A percentile compares a stretch with the other conserved stretches of the same genome.
phyloP scores from a whole-genome alignment of 2,888 invertebrate genomes.

The Dilophus febrilis region DNA sequence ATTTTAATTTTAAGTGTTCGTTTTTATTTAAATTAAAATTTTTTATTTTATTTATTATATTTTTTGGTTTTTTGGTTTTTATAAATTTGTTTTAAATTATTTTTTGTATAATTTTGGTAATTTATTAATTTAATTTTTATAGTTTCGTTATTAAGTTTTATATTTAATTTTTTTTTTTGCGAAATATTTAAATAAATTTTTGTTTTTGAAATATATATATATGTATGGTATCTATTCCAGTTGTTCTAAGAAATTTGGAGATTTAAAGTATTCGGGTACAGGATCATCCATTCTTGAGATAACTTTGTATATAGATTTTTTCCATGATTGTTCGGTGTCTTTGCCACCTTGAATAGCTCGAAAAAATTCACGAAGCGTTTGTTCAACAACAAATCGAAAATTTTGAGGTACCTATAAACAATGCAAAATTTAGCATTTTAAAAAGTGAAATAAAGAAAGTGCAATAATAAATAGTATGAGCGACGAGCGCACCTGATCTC shows the following conservation, averaged over 20 bases:
- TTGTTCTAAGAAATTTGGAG: conserved; percentile 97
- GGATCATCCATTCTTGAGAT: conserved; percentile 98
- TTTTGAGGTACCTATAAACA: conserved; percentile 80
- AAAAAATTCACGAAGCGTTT: conserved; percentile 97
- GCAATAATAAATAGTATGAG: too few species aligned
- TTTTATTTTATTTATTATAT: neutral
- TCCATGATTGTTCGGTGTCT: conserved; percentile 98
- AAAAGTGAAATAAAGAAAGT: neutral
- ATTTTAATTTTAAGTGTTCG: neutral
- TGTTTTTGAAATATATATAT: too few species aligned
- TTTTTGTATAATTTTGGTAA: neutral
- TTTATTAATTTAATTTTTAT: conserved; percentile 3
- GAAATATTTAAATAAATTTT: too few species aligned
- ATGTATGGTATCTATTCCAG: conserved; percentile 48
- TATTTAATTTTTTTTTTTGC: conserved; percentile 11
- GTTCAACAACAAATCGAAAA: conserved; percentile 94
- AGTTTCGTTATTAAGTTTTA: conserved; percentile 3
- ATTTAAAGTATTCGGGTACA: conserved; percentile 99
- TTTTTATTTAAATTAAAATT: neutral
- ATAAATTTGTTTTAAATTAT: conserved; percentile 2
- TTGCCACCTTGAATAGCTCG: conserved; percentile 92
- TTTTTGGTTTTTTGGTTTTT: conserved; percentile 1
- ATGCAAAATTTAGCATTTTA: conserved; percentile 4
- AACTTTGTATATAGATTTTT: conserved; percentile 99
- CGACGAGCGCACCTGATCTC: conserved; percentile 38